phyloP scores from a whole-genome alignment of 2,888 invertebrate genomes.

The Pollenia griseotomentosa region DNA sequence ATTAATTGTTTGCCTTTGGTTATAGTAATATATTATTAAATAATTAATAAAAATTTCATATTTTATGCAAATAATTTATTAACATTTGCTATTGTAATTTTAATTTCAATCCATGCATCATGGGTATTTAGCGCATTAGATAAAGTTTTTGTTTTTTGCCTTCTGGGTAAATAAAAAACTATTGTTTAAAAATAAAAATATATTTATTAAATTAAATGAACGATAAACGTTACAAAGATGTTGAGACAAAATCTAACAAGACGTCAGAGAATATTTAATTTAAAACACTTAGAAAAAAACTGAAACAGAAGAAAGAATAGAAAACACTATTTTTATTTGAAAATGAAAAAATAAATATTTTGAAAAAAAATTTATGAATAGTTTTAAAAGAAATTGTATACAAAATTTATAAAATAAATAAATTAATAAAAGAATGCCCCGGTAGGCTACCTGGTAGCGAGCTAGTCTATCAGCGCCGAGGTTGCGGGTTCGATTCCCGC shows the following conservation, averaged over 20 bases:
- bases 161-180: slow-evolving; percentile 29
- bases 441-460: too few relatives aligned
- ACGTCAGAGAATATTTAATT: background rate
- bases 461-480: too few relatives aligned
- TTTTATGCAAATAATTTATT: slow-evolving; percentile 44
- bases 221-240: slow-evolving; percentile 33
- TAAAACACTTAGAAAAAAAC: too few relatives aligned
- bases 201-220: slow-evolving; percentile 33
- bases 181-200: slow-evolving; percentile 23
- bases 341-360: background rate
- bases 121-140: slow-evolving; percentile 50
- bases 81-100: slow-evolving; percentile 11
- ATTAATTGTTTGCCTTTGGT: slow-evolving; percentile 64
- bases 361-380: too few relatives aligned
- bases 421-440: too few relatives aligned
- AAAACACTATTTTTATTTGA: background rate
- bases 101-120: slow-evolving; percentile 21
- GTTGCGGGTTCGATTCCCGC: too few relatives aligned
- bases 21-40: slow-evolving; percentile 72
- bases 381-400: too few relatives aligned
- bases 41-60: slow-evolving; percentile 69
- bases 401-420: too few relatives aligned
- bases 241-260: slow-evolving; percentile 10
- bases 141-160: slow-evolving; percentile 41
- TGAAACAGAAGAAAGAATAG: too few relatives aligned